Conservation (phyloP, 2,888 invertebrate genomes). For the Gortyna flavago region DNA sequence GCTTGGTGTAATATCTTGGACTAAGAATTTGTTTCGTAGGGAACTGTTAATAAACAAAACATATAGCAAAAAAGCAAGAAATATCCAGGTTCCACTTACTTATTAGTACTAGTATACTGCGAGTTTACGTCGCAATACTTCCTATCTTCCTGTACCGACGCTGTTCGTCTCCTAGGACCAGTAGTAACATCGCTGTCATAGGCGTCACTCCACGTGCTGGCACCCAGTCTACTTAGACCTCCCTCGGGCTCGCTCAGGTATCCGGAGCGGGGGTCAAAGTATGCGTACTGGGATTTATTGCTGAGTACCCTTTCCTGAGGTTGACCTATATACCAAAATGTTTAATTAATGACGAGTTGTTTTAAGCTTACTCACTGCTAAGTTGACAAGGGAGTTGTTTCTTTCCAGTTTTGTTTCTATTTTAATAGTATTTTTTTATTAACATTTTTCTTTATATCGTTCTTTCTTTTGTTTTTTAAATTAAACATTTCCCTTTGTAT, state of each 20-base stretch:
- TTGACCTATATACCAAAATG: conserved; percentile 75
- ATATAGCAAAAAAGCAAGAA: neutral
- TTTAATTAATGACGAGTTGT: neutral
- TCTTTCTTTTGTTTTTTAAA: neutral
- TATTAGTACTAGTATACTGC: conserved; percentile 84
- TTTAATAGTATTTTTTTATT: neutral
- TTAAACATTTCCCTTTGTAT: neutral
- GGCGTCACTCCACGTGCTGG: conserved; percentile 85
- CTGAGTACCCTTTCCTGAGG: conserved; percentile 80
- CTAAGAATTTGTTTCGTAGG: neutral
- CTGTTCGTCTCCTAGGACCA: conserved; percentile 82
- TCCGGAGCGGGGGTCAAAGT: conserved; percentile 88
- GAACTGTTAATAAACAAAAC: neutral
- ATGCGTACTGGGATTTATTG: conserved; percentile 87
- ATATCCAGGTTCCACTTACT: conserved; percentile 64
- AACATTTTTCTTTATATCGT: neutral
- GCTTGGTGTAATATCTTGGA: neutral
- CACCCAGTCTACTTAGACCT: conserved; percentile 79
- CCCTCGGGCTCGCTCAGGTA: conserved; percentile 89
- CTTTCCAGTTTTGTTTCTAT: neutral
- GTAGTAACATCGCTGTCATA: conserved; percentile 86
- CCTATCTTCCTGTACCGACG: conserved; percentile 86
- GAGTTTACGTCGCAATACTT: conserved; percentile 78
- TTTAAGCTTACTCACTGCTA: neutral
- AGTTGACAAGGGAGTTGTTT: neutral